phyloP scores from a whole-genome alignment of 37 sponge, comb jelly and placozoan genomes.

The Chondrilla cf. caribensis region DNA sequence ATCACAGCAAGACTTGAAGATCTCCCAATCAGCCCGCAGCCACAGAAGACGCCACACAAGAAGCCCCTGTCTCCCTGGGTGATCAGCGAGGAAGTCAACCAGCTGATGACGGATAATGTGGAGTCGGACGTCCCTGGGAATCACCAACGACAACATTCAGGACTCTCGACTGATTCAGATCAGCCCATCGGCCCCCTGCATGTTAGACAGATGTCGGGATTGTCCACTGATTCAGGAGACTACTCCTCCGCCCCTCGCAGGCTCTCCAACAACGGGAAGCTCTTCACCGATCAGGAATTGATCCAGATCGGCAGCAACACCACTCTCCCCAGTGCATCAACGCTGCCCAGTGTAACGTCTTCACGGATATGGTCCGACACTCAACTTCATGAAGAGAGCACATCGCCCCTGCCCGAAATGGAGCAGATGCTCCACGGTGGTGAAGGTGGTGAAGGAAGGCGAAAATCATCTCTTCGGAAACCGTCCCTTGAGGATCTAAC shows the following conservation, averaged over 20 bases:
- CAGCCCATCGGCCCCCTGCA: not conserved
- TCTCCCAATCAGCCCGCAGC: slow-evolving; percentile 27
- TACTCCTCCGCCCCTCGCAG: not conserved
- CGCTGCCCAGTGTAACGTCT: not conserved
- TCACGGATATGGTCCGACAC: slow-evolving; percentile 1
- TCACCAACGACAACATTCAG: slow-evolving; percentile 3
- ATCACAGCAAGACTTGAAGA: slow-evolving; percentile 27
- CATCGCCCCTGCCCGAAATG: not conserved
- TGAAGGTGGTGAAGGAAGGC: not conserved
- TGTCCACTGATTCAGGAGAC: not conserved
- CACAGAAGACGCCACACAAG: not conserved
- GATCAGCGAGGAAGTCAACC: not conserved
- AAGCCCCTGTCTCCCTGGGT: not conserved
- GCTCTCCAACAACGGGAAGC: not conserved
- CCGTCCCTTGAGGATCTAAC: slow-evolving; percentile 17
- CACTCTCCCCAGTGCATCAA: not conserved
- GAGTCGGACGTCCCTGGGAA: not conserved
- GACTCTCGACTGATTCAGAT: slow-evolving; percentile 1
- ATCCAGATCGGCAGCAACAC: not conserved
- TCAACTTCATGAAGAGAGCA: not conserved
- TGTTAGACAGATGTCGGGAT: not conserved
- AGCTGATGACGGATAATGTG: slow-evolving; percentile 1
- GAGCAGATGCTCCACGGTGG: too few relatives aligned
- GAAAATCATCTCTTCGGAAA: not conserved
- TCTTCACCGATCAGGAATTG: not conserved